Conservation (phyloP, 1,140 invertebrate genomes). For the Bombus superbus region DNA sequence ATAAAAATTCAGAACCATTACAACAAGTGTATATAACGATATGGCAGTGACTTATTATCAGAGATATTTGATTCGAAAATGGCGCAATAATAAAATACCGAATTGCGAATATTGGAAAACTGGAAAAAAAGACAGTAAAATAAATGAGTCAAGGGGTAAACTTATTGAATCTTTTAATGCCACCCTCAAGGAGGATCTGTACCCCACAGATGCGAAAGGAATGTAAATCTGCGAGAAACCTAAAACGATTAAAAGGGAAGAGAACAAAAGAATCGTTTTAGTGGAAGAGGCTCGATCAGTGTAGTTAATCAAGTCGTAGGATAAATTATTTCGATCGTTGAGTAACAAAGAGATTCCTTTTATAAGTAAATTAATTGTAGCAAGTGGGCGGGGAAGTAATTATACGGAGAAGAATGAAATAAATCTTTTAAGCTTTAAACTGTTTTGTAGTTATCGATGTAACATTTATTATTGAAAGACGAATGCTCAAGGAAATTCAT, state of each 20-base stretch:
- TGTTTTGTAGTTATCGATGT: neutral
- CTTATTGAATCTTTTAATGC: neutral
- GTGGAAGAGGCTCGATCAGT: neutral
- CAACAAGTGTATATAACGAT: neutral
- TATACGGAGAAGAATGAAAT: neutral
- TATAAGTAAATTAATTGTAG: neutral
- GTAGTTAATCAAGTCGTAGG: slow-evolving; percentile 12
- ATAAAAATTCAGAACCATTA: neutral
- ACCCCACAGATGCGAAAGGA: neutral
- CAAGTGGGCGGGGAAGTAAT: neutral
- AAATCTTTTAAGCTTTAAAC: neutral
- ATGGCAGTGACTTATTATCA: neutral
- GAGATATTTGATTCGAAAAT: neutral
- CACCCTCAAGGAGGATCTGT: neutral
- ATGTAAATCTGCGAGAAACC: slow-evolving; percentile 9
- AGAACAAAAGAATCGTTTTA: slow-evolving; percentile 6
- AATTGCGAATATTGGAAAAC: too few relatives aligned
- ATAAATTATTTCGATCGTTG: slow-evolving; percentile 17
- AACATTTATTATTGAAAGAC: neutral
- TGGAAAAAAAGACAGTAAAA: neutral
- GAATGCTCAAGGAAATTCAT: too few relatives aligned
- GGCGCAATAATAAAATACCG: neutral
- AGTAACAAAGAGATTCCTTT: neutral
- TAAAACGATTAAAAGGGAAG: slow-evolving; percentile 20
- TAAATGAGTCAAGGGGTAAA: neutral